Evolutionary conservation across 2,888 invertebrate genomes (phyloP).

Genomic region (Lochmaea capreae): DNA sequence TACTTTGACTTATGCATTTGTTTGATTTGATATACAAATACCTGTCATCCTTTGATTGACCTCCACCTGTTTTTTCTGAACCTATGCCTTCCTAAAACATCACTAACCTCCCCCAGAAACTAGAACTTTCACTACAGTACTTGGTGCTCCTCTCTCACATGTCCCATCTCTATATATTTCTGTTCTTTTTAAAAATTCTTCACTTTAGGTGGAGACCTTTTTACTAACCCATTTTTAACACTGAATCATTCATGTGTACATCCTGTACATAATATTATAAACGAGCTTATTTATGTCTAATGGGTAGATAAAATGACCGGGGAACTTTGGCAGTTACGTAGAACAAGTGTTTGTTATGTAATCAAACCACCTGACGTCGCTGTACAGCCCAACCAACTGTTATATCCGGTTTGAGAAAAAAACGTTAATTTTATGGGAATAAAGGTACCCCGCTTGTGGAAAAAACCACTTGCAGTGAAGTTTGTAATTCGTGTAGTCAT

Average conservation of each 20-base stretch:
- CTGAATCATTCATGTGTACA: neutral
- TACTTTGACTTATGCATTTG: too few species aligned
- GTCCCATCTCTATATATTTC: too few species aligned
- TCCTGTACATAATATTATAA: conserved; percentile 6
- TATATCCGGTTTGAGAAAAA: conserved; percentile 43
- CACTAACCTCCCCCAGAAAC: too few species aligned
- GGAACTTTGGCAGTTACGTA: conserved; percentile 38
- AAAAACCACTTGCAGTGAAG: neutral
- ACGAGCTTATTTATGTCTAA: neutral
- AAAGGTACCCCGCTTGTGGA: conserved; percentile 3
- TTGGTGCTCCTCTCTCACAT: too few species aligned
- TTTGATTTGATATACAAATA: too few species aligned
- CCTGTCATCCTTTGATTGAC: too few species aligned
- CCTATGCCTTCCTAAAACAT: too few species aligned
- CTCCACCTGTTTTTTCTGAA: too few species aligned
- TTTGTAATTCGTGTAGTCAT: neutral
- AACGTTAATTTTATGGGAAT: conserved; percentile 28
- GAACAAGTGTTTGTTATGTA: conserved; percentile 41
- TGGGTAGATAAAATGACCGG: neutral
- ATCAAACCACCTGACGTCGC: conserved; percentile 46
- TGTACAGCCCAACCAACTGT: conserved; percentile 46
- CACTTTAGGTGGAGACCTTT: neutral
- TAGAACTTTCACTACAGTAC: too few species aligned
- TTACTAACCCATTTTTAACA: neutral
- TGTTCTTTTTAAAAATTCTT: too few species aligned